phyloP scores from a whole-genome alignment of 2,113 vertebrate species.

The Pelvicachromis taeniatus region DNA sequence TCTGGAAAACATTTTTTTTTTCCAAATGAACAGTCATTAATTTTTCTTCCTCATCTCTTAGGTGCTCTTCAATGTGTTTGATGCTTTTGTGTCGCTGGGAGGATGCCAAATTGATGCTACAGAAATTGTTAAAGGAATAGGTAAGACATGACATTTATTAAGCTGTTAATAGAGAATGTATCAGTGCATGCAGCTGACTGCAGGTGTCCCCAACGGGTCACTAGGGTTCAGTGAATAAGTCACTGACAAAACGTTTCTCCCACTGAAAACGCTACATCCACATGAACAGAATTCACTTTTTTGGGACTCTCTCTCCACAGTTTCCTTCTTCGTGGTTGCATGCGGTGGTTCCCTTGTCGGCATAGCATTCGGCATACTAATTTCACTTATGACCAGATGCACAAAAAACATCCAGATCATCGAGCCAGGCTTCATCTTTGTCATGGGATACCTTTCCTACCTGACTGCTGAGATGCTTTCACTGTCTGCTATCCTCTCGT shows the following conservation, averaged over 20 bases:
- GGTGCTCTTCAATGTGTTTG: slow-evolving; percentile 96
- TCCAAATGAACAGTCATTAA: background rate
- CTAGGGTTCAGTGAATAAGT: background rate
- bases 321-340: slow-evolving; percentile 94
- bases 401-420: slow-evolving; percentile 93
- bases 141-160: slow-evolving; percentile 61
- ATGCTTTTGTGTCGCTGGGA: slow-evolving; percentile 87
- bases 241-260: background rate
- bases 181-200: background rate
- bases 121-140: slow-evolving; percentile 91
- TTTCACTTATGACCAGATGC: slow-evolving; percentile 85
- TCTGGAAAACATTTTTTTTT: background rate
- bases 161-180: background rate
- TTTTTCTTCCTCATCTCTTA: background rate
- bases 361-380: slow-evolving; percentile 82
- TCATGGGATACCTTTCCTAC: slow-evolving; percentile 91
- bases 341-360: slow-evolving; percentile 89
- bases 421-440: slow-evolving; percentile 91
- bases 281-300: background rate
- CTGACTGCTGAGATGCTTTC: slow-evolving; percentile 97
- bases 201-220: background rate
- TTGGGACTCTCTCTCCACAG: slow-evolving; percentile 55
- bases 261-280: too few species aligned
- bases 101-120: slow-evolving; percentile 74
- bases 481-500: slow-evolving; percentile 92